Conservation (phyloP, 2,888 invertebrate species). For the Dastarcus helophoroides region DNA sequence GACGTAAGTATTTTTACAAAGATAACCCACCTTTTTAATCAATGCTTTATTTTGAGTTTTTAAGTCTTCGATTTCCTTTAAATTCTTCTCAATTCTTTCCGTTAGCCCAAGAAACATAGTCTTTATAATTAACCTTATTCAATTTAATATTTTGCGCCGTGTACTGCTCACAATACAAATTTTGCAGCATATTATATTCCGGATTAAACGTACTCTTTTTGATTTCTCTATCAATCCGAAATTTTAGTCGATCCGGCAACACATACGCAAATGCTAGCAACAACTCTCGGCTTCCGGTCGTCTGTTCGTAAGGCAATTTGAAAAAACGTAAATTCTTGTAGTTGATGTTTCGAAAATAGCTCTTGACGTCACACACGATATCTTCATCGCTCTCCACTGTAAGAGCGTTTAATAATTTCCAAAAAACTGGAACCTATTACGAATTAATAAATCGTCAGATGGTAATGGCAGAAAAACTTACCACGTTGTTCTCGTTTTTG, state of each 20-base stretch:
- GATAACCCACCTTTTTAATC: conserved; percentile 10
- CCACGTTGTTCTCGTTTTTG: conserved; percentile 23
- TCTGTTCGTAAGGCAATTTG: conserved; percentile 20
- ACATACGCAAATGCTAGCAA: conserved; percentile 33
- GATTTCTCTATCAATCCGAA: conserved; percentile 16
- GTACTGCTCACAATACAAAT: too few species aligned
- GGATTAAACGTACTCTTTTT: conserved; percentile 13
- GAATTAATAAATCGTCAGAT: conserved; percentile 1
- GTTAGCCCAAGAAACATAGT: too few species aligned
- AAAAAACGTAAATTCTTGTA: conserved; percentile 33
- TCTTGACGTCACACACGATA: conserved; percentile 24
- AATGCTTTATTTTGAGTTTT: background rate
- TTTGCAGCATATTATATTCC: conserved; percentile 7
- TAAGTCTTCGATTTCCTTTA: conserved; percentile 4
- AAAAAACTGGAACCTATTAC: conserved; percentile 16
- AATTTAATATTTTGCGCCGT: too few species aligned
- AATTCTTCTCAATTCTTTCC: background rate
- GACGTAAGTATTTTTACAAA: too few species aligned
- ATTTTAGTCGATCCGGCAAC: conserved; percentile 23
- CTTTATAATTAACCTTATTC: too few species aligned
- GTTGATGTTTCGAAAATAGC: conserved; percentile 28
- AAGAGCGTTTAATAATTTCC: conserved; percentile 25
- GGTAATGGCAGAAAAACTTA: conserved; percentile 19
- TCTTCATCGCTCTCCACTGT: conserved; percentile 17
- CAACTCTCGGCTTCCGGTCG: conserved; percentile 25